Evolutionary conservation across 53 echinoderm and acorn worm species (phyloP).

Genomic region (Paracentrotus lividus): DNA sequence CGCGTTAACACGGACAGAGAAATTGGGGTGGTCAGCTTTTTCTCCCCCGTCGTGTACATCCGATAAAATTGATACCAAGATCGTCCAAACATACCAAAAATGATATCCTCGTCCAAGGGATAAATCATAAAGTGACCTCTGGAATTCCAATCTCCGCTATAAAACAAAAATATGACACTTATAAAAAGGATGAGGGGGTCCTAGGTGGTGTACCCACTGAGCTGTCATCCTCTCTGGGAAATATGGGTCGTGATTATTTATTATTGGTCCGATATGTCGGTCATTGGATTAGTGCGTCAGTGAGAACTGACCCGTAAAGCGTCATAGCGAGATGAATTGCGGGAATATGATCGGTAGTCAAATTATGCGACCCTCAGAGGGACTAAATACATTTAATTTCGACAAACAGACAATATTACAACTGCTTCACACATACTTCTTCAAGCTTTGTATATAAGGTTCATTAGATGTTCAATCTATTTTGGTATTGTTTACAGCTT

Average conservation of each 20-base stretch:
- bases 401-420: constrained; percentile 1
- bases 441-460: background rate
- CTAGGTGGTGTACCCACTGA: background rate
- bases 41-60: background rate
- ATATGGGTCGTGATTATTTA: background rate
- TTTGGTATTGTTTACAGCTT: background rate
- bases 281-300: background rate
- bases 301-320: constrained; percentile 1
- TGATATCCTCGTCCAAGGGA: constrained; percentile 3
- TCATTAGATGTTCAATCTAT: background rate
- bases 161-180: constrained; percentile 60
- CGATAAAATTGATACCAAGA: background rate
- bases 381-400: background rate
- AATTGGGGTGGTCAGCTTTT: background rate
- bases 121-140: constrained; percentile 48
- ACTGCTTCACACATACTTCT: background rate
- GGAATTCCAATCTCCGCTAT: constrained; percentile 24
- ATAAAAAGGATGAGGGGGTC: constrained; percentile 36
- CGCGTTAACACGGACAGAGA: background rate
- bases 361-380: background rate
- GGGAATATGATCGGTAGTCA: background rate
- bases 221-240: background rate
- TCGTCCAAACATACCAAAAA: constrained; percentile 32
- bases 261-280: background rate
- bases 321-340: background rate